Evolutionary conservation across 2,797 vertebrate genomes (phyloP), one percentile per base, ranked within the genome.

Genomic region (Octomys mimax): DNA sequence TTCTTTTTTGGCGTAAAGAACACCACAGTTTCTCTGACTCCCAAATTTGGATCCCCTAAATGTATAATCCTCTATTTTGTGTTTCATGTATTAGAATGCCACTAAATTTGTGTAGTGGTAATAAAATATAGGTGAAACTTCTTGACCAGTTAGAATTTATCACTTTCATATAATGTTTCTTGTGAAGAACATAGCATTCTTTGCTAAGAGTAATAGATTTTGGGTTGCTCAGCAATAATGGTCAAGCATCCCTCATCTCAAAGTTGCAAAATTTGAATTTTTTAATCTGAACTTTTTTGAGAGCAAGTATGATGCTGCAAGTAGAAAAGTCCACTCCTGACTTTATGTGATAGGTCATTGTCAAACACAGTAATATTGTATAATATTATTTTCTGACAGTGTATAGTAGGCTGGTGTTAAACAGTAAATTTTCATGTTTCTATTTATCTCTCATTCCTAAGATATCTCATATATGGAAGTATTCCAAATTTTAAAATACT

Each of bases 91-190:
- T 71, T 28, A 68, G 6, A 86, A 90, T 54, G 57, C 36, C 39
- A 57, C 64, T 42, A 64, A 82, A 68, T 77, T 85, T 75, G 71
- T 66, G 11, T 87, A 57, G 31, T 84, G 46, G 8, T 91, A 39
- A 52, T 81, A 86, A 46, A 87, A 75, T 78, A 46, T 77, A 78
- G 87, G 36, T 84, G 16, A 92, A 80, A 68, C 2, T n/a, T 59
- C 18, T 86, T 93, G 86, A 33, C 71, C 73, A 62, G 36, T 89
- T 92, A 89, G 73, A 84, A 88, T 88, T 73, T 89, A 28, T 90
- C n/a, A n/a, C 42, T 94, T 81, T 77, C 2, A 22, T 75, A 85
- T 31, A 8, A 16, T 61, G 26, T 84, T 81, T 90, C 88, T 64
- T 83, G 6, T 75, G 6, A 59, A 83, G 36, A 87, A 77, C 14